Evolutionary conservation across 2,888 invertebrate species (phyloP).

Genomic region (Macropis europaea): DNA sequence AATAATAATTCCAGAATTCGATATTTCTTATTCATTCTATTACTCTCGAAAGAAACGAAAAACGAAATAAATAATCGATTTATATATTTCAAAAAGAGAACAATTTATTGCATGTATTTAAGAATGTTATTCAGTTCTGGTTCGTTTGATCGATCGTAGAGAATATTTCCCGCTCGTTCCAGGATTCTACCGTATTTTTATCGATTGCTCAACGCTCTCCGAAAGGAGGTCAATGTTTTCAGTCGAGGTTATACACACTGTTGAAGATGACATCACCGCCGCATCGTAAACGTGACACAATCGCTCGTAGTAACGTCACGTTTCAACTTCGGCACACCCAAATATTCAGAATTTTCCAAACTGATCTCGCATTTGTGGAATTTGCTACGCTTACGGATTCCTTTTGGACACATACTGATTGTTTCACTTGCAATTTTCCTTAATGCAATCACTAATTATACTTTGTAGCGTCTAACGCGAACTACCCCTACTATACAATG

Average conservation of each 20-base stretch:
- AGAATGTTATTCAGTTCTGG: too few relatives aligned
- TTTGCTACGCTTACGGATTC: background rate
- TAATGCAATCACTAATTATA: too few relatives aligned
- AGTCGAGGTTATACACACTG: constrained; percentile 63
- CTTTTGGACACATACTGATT: background rate
- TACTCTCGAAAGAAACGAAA: too few relatives aligned
- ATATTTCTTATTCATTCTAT: background rate
- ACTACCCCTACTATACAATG: too few relatives aligned
- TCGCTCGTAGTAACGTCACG: constrained; percentile 68
- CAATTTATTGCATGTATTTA: too few relatives aligned
- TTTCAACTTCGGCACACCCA: constrained; percentile 41
- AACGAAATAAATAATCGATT: too few relatives aligned
- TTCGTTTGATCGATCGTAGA: background rate
- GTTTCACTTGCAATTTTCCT: too few relatives aligned
- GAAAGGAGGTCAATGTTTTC: constrained; percentile 71
- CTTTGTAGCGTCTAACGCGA: too few relatives aligned
- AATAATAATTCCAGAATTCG: too few relatives aligned
- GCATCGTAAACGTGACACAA: constrained; percentile 77
- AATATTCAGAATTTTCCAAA: constrained; percentile 6
- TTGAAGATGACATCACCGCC: constrained; percentile 76
- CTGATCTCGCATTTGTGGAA: background rate
- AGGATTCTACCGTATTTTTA: constrained; percentile 38
- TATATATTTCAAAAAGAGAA: too few relatives aligned
- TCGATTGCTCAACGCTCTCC: constrained; percentile 41
- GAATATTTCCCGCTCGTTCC: constrained; percentile 24